phyloP scores from a whole-genome alignment of 2,113 vertebrate species.

The Pterocles burchelli region DNA sequence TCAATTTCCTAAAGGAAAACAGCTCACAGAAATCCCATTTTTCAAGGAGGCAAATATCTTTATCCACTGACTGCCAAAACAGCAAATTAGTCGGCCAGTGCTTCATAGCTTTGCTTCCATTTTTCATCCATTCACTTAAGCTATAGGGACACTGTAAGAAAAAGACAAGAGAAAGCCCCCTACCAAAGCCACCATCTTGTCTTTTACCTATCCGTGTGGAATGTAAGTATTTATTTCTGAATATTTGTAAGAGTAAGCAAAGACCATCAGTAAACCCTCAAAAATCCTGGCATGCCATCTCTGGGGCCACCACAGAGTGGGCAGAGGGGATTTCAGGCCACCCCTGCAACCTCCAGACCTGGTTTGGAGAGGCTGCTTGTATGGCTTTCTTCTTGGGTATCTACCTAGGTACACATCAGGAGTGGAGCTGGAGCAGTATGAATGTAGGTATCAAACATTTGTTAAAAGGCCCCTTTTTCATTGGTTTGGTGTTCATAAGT shows the following conservation, averaged over 20 bases:
- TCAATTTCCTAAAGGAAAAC: not conserved
- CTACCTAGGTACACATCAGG: not conserved
- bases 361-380: not conserved
- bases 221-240: not conserved
- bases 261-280: not conserved
- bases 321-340: not conserved
- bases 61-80: not conserved
- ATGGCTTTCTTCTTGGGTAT: not conserved
- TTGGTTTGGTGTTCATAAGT: not conserved
- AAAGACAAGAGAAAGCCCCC: not conserved
- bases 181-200: not conserved
- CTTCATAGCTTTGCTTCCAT: not conserved
- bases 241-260: not conserved
- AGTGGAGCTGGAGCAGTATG: not conserved
- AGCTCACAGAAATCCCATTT: not conserved
- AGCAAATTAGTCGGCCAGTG: not conserved
- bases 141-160: not conserved
- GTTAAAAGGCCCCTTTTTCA: not conserved
- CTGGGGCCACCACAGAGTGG: not conserved
- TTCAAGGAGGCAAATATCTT: not conserved
- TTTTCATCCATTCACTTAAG: not conserved
- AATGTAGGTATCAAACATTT: not conserved
- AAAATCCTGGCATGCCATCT: not conserved
- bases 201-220: not conserved
- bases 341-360: not conserved